phyloP scores from a whole-genome alignment of 2,888 invertebrate species.

The Pterostichus niger region DNA sequence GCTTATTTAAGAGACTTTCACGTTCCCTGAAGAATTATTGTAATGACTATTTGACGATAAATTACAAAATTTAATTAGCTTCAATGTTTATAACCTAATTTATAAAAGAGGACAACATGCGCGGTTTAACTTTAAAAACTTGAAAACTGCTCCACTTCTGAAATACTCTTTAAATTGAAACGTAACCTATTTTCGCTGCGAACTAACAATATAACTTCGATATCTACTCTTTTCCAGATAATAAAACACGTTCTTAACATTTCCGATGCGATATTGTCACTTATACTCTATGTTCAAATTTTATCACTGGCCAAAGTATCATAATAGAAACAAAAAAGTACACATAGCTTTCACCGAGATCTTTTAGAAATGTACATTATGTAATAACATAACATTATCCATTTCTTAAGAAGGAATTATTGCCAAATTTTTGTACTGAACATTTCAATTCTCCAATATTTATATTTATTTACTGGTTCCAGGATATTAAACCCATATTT shows the following conservation, averaged over 20 bases:
- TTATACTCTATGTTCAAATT: constrained; percentile 41
- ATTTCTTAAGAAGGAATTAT: too few species aligned
- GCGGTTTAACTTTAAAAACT: background rate
- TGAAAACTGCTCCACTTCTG: constrained; percentile 16
- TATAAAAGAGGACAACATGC: constrained; percentile 34
- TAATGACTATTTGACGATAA: constrained; percentile 12
- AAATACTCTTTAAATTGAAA: background rate
- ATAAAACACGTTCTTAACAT: constrained; percentile 48
- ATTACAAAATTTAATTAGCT: constrained; percentile 2
- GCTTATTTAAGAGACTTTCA: constrained; percentile 17
- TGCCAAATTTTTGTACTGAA: too few species aligned
- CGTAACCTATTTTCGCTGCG: constrained; percentile 28
- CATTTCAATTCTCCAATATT: too few species aligned
- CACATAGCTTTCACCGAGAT: background rate
- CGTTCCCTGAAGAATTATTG: background rate
- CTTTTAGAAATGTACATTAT: too few species aligned
- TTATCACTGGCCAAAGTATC: constrained; percentile 10
- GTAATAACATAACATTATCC: too few species aligned
- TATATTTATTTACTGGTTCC: too few species aligned
- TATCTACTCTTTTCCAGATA: constrained; percentile 50
- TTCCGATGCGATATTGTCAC: constrained; percentile 42
- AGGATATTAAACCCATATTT: too few species aligned
- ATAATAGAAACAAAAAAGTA: background rate
- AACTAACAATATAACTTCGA: constrained; percentile 50
- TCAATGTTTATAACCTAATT: background rate